Evolutionary conservation across 2,113 vertebrate species (phyloP).

Genomic region (Oryzias melastigma): DNA sequence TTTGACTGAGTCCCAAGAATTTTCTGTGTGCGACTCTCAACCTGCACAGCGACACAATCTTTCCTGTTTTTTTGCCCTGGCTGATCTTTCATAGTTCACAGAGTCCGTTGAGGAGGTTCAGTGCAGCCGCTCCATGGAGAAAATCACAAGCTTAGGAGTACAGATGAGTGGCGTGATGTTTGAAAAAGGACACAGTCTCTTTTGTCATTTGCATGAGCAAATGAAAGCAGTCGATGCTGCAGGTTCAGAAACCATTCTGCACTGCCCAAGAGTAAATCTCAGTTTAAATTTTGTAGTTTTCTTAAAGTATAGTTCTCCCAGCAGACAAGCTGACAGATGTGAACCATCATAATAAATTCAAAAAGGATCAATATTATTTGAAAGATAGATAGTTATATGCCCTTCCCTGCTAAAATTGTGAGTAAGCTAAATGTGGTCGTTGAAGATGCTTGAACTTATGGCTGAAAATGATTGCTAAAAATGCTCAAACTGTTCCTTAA

Average conservation of each 20-base stretch:
- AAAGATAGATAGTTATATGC: too few relatives aligned
- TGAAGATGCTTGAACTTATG: too few relatives aligned
- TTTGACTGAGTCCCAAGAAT: conserved; percentile 28
- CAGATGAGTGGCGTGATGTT: background rate
- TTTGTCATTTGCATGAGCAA: too few relatives aligned
- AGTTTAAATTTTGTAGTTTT: background rate
- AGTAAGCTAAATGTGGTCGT: too few relatives aligned
- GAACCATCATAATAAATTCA: too few relatives aligned
- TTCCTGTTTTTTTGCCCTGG: background rate
- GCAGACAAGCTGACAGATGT: background rate
- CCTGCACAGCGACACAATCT: background rate
- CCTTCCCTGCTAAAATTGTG: too few relatives aligned
- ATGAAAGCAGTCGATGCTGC: too few relatives aligned
- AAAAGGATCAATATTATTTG: too few relatives aligned
- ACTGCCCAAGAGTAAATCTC: background rate
- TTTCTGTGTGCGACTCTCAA: conserved; percentile 6
- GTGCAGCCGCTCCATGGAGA: background rate
- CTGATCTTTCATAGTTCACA: conserved; percentile 4
- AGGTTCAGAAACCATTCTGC: too few relatives aligned
- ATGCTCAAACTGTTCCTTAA: too few relatives aligned
- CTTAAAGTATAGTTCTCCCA: too few relatives aligned
- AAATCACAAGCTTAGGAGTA: background rate
- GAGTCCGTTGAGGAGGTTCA: background rate
- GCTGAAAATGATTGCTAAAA: too few relatives aligned
- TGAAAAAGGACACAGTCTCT: background rate